Evolutionary conservation across 2,113 vertebrate genomes (phyloP).

Genomic region (Eulacestoma nigropectus): DNA sequence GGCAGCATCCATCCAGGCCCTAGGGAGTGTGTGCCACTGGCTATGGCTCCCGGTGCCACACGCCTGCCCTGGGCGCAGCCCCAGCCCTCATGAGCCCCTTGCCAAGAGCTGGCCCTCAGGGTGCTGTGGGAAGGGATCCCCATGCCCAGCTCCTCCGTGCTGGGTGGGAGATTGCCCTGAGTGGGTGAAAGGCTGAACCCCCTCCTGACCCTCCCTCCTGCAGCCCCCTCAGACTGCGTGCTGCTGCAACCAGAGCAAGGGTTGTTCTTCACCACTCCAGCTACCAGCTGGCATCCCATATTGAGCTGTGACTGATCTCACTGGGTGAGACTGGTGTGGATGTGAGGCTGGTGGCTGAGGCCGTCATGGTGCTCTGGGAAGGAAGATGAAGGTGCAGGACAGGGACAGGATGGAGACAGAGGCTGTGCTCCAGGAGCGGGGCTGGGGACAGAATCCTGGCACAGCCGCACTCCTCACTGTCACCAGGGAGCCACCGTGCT

Average conservation of each 20-base stretch:
- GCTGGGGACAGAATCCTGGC: not conserved
- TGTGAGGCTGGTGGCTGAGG: not conserved
- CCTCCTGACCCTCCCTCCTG: not conserved
- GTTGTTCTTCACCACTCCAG: not conserved
- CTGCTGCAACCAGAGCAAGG: not conserved
- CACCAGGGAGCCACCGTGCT: not conserved
- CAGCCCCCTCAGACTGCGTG: not conserved
- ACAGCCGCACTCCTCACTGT: fast-evolving
- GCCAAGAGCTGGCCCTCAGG: not conserved
- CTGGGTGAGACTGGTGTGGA: not conserved
- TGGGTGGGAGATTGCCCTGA: fast-evolving
- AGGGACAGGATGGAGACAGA: fast-evolving
- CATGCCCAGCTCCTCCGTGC: fast-evolving
- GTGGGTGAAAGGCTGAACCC: not conserved
- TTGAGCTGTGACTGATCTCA: not conserved
- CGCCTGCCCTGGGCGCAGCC: not conserved
- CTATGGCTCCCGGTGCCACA: fast-evolving
- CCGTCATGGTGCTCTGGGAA: not conserved
- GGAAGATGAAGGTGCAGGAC: not conserved
- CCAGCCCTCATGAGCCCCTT: not conserved
- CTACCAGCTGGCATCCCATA: not conserved
- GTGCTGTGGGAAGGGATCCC: not conserved
- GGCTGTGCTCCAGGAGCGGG: fast-evolving
- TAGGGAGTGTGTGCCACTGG: fast-evolving
- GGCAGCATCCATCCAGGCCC: not conserved